These are phyloP conservation scores for Leptinotarsa haldemani DNA, from an alignment of 2,888 invertebrate genomes.

Conservation along the genomic window DNA sequence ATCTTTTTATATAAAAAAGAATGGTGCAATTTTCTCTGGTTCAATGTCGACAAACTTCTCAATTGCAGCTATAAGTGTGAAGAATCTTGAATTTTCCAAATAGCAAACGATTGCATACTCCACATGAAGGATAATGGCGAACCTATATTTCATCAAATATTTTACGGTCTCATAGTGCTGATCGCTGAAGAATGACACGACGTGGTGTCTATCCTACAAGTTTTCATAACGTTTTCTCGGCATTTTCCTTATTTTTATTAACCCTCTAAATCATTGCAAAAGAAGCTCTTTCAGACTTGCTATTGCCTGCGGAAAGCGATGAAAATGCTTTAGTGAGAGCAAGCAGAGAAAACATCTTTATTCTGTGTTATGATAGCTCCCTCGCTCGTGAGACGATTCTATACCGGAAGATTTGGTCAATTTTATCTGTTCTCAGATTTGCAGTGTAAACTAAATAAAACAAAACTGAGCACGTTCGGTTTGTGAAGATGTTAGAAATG, in stretches of 20 bases:
- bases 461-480: slow-evolving; percentile 45
- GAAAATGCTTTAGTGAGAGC: slow-evolving; percentile 38
- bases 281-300: slow-evolving; percentile 36
- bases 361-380: slow-evolving; percentile 38
- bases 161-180: slow-evolving; percentile 10
- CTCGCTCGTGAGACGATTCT: slow-evolving; percentile 45
- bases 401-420: slow-evolving; percentile 52
- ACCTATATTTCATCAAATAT: slow-evolving; percentile 12
- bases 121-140: not conserved
- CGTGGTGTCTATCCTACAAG: slow-evolving; percentile 23
- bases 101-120: not conserved
- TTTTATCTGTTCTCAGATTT: slow-evolving; percentile 50
- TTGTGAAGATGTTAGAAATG: slow-evolving; percentile 32
- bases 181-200: slow-evolving; percentile 17
- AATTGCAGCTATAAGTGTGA: not conserved
- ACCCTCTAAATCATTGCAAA: slow-evolving; percentile 44
- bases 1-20: no score
- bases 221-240: slow-evolving; percentile 42
- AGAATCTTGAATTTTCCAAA: not conserved
- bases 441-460: slow-evolving; percentile 48
- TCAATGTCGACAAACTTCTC: not conserved
- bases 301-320: slow-evolving; percentile 41
- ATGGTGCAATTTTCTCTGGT: no score
- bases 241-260: slow-evolving; percentile 42
- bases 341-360: slow-evolving; percentile 39